Evolutionary conservation across 1,140 invertebrate species (phyloP).

Genomic region (Nymphalis io): DNA sequence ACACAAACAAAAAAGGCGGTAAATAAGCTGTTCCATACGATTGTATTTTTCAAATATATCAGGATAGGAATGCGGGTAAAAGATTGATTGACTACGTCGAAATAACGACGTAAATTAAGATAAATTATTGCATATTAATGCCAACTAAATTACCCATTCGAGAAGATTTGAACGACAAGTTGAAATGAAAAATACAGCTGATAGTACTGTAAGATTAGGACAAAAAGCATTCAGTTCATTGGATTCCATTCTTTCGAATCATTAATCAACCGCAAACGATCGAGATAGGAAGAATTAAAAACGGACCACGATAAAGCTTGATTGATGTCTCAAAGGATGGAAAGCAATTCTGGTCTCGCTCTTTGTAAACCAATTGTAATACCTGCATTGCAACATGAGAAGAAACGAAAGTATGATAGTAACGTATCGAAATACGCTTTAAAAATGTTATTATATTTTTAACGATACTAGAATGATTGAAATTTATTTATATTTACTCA

Average conservation of each 20-base stretch:
- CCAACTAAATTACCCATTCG: not conserved
- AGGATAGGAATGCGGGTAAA: no score
- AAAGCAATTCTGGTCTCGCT: not conserved
- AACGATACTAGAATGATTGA: no score
- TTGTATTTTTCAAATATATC: no score
- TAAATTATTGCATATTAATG: not conserved
- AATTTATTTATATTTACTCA: no score
- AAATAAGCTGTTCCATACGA: no score
- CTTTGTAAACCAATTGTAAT: conserved; percentile 3
- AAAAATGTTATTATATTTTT: no score
- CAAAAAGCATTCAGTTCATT: conserved; percentile 7
- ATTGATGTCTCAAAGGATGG: conserved; percentile 25
- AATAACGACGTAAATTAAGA: no score
- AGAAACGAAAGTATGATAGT: not conserved
- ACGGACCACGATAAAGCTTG: conserved; percentile 10
- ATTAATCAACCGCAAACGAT: conserved; percentile 20
- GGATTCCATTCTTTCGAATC: conserved; percentile 9
- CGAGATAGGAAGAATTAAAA: conserved; percentile 22
- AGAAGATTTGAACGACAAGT: not conserved
- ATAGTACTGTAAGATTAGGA: not conserved
- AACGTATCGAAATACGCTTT: not conserved
- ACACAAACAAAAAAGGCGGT: no score
- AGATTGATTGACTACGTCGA: no score
- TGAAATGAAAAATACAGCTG: conserved; percentile 1
- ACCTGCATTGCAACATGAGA: not conserved